Conservation (phyloP, 2,797 vertebrate species). For the Jordanella pulchra region DNA sequence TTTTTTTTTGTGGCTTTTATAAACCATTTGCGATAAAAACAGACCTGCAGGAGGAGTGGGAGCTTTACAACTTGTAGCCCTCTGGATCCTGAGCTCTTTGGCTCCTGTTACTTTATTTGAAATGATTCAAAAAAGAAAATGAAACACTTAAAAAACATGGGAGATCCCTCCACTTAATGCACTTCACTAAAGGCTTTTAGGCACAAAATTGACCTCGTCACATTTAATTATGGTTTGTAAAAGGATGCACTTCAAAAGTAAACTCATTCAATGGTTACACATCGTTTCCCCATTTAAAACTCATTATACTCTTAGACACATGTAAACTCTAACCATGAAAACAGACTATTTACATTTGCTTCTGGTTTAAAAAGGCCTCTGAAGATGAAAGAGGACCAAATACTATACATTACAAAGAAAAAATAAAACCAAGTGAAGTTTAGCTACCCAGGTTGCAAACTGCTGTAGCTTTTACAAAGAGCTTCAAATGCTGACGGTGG, state of each 20-base stretch:
- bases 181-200: slow-evolving; percentile 73
- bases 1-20: slow-evolving; percentile 59
- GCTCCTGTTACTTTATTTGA: neutral
- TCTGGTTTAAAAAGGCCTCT: slow-evolving; percentile 58
- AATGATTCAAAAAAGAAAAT: slow-evolving; percentile 55
- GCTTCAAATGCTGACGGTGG: slow-evolving; percentile 38
- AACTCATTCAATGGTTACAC: slow-evolving; percentile 64
- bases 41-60: slow-evolving; percentile 25
- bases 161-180: slow-evolving; percentile 72
- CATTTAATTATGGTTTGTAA: slow-evolving; percentile 36
- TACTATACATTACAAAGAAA: slow-evolving; percentile 50
- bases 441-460: slow-evolving; percentile 31
- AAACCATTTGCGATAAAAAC: slow-evolving; percentile 28
- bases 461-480: slow-evolving; percentile 28
- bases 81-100: slow-evolving; percentile 22
- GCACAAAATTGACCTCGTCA: slow-evolving; percentile 67
- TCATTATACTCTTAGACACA: slow-evolving; percentile 40
- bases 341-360: slow-evolving; percentile 32
- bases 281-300: slow-evolving; percentile 30
- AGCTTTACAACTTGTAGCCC: slow-evolving; percentile 18
- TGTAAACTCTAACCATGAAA: slow-evolving; percentile 56
- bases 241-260: slow-evolving; percentile 48
- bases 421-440: slow-evolving; percentile 33
- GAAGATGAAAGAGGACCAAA: slow-evolving; percentile 51
- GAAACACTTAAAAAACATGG: slow-evolving; percentile 72